Base-by-base conservation (phyloP, 2,797 vertebrate genomes). In the Pangasius macronema region DNA sequence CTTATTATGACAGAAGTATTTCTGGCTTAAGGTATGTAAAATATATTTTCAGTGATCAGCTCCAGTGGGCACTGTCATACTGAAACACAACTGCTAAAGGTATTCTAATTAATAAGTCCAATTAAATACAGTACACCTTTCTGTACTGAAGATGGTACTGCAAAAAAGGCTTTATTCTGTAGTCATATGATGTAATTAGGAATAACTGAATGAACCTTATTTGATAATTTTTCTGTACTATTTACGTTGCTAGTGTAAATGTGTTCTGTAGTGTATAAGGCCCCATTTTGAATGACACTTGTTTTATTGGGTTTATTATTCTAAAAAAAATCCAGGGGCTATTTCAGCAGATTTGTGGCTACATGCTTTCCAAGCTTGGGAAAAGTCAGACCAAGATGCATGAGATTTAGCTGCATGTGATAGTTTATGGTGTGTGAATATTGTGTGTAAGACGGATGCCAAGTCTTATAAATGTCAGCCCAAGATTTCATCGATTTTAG, bases 351-450 rank as follows among this genome's bases (percentile, higher is more conserved):
- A 68, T 83, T 67, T 83, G 42, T 83, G 42, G n/a, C n/a, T 83
- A 24, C 10, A 53, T 68, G 63, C 46, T 51, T 24, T 68, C 82
- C 46, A 67, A 53, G 46, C 20, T 33, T 51, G 30, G 63, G 14
- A 82, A 83, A 83, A 51, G n/a, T 33, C 42, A 63, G 57, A 63
- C 18, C 10, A 30, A 76, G 72, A 76, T 63, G 42, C 39, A 61
- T 63, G n/a, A 49, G 84, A 46, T 85, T 76, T 49, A 76, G 84
- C 42, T 65, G 27, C 72, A 76, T 61, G 27, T 27, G 70, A 49
- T 76, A 61, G 59, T 75, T 85, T 85, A 76, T 85, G 42, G 57
- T 51, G 72, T 85, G 57, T 77, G 55, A 76, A 85, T 51, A 83
- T 68, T 1, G 2, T 51, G 20, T 67, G 61, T 33, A 83, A 83